Base-by-base conservation (phyloP, 2,797 vertebrate genomes). In the Gymnoscopelus microlampas region DNA sequence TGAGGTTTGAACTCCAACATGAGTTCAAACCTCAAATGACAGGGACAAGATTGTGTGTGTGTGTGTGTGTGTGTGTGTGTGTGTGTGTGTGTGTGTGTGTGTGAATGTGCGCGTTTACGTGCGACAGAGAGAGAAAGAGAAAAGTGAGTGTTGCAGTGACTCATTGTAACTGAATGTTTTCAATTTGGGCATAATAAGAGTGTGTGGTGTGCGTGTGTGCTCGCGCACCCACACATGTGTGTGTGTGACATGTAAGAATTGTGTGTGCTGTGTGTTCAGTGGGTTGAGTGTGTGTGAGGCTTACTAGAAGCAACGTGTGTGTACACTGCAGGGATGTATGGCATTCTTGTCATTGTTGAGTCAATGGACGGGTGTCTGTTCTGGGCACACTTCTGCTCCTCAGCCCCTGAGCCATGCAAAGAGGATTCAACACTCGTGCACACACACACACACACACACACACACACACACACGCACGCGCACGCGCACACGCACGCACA, bases 321-420 rank as follows among this genome's bases (percentile, higher is more conserved):
- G 85, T 89, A 88, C 80, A 85, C 78, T 90, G 82, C 39, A 23
- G 76, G 83, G 67, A 84, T 90, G 82, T 76, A 84, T 82, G 50
- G 55, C 86, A 93, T 91, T 93, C 89, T 86, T 91, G 81, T 71
- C 87, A 82, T 87, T 88, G 87, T 89, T 71, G 83, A 71, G 73
- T 85, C 78, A 84, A 78, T 78, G 72, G 66, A 54, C 65, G 3
- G 39, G 53, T 78, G 84, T 87, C 81, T 79, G 82, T 83, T 89
- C 84, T 71, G 62, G 56, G 63, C 49, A 79, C 12, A 73, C 74
- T 85, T 87, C 78, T 77, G 78, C 81, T 85, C 83, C 84, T 86
- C 86, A 87, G 62, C 63, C 50, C 73, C 54, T 60, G 66, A 75
- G 72, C 68, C n/a, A 66, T 44, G 66, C 71, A 71, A 63, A 80